Evolutionary conservation across 2,888 invertebrate genomes (phyloP), one percentile per base, ranked within the genome.

Genomic region (Octodonta nipae): DNA sequence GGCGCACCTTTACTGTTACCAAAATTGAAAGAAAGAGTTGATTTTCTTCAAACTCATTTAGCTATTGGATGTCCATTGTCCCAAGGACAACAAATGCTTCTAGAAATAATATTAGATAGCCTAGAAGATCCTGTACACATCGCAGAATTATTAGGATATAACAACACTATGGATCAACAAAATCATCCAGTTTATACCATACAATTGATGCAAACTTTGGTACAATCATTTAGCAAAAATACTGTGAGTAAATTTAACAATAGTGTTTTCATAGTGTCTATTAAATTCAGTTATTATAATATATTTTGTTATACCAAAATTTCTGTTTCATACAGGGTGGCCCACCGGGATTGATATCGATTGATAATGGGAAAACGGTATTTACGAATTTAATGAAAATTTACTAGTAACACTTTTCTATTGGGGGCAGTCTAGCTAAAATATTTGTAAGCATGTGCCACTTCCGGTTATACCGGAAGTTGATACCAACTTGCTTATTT

Each of bases 1-100:
- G 75, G 75, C 11, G 71, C 73, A 0, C 63, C 70, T 2, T 53
- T 74, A 34, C 58, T 75, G 11, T 55, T 75, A 16, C 75, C 75
- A 2, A 67, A 71, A 16, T 54, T 74, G 5, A 60, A 63, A 32
- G 72, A 73, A 50, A 59, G 74, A 31, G 66, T 75, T 50, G 67
- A 68, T 43, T 59, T 75, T 28, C 53, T 75, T 16, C 66, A 71
- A 41, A 61, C 67, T 4, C 61, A 73, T 41, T 54, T 75, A 15
- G 68, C 72, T 0, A 53, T 52, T 27, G 67, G 67, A 3, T 63
- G 66, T 10, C 59, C 61, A 25, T 58, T 74, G 5, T 65, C 71
- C 5, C 64, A 65, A 43, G 74, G 75, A 25, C 72, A 75, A 63
- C 64, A 68, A 47, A 66, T 73, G 66, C 63, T 74, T 37, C 55